Conservation (phyloP, 1,140 invertebrate genomes). For the Drosophila murphyi region DNA sequence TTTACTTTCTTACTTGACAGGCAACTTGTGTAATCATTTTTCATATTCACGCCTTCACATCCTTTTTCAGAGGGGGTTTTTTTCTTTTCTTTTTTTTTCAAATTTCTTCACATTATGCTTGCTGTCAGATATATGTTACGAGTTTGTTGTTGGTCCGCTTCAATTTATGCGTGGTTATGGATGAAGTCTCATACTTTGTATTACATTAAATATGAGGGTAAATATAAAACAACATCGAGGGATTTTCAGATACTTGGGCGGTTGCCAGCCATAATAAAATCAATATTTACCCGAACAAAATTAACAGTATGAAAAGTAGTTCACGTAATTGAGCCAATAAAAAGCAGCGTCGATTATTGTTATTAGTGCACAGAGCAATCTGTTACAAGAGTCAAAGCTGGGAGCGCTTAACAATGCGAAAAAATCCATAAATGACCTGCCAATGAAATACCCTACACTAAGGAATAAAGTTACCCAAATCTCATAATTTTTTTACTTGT, state of each 20-base stretch:
- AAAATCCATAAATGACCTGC: background rate
- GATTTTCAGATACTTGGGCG: constrained; percentile 5
- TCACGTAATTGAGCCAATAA: constrained; percentile 45
- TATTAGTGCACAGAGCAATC: constrained; percentile 23
- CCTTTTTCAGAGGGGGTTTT: constrained; percentile 17
- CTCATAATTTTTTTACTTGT: too few relatives aligned
- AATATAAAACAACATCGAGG: constrained; percentile 18
- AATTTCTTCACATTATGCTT: constrained; percentile 31
- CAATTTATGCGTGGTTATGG: background rate
- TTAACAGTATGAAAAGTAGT: constrained; percentile 48
- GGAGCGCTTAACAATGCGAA: constrained; percentile 6
- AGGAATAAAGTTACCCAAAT: too few relatives aligned
- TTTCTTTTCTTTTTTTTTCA: constrained; percentile 5
- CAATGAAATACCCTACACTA: background rate
- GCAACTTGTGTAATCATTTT: constrained; percentile 46
- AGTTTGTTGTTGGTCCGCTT: constrained; percentile 27
- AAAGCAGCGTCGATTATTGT: constrained; percentile 46
- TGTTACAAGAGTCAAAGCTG: constrained; percentile 10
- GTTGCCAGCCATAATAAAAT: constrained; percentile 59
- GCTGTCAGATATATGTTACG: constrained; percentile 43
- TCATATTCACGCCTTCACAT: constrained; percentile 43
- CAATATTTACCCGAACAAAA: constrained; percentile 65
- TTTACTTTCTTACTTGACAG: constrained; percentile 21
- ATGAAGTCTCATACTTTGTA: constrained; percentile 19
- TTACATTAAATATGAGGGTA: constrained; percentile 29